These are phyloP conservation scores for Acanthopagrus latus DNA, from an alignment of 2,797 vertebrate species.

Conservation along the genomic window DNA sequence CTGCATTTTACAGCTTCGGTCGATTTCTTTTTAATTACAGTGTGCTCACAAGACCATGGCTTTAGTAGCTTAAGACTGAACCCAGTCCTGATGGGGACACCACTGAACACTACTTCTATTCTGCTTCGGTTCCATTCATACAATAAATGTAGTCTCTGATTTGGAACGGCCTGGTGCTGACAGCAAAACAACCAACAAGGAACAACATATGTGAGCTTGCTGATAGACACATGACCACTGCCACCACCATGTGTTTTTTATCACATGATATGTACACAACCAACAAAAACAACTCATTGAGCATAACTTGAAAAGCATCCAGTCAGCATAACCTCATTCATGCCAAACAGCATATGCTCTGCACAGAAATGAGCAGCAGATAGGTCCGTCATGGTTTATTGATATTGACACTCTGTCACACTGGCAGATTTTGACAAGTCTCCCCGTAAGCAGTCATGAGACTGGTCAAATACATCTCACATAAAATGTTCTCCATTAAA, in stretches of 20 bases:
- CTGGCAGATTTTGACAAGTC: conserved; percentile 39
- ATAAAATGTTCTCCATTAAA: conserved; percentile 11
- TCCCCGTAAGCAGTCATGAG: conserved; percentile 14
- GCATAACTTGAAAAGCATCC: conserved; percentile 4
- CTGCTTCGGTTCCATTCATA: conserved; percentile 18
- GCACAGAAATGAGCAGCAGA: conserved; percentile 19
- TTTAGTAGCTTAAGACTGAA: conserved; percentile 35
- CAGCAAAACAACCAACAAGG: conserved; percentile 18
- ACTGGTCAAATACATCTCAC: conserved; percentile 8
- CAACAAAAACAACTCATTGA: not conserved
- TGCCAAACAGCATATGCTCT: conserved; percentile 21
- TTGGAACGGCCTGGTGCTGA: not conserved
- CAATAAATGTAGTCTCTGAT: conserved; percentile 17
- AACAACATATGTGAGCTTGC: not conserved
- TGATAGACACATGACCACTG: not conserved
- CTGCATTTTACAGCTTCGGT: conserved; percentile 28
- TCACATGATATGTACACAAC: not conserved
- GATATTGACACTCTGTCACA: conserved; percentile 42
- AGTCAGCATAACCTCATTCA: conserved; percentile 13
- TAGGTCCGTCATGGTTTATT: conserved; percentile 20
- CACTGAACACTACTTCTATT: conserved; percentile 38
- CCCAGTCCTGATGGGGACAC: conserved; percentile 15
- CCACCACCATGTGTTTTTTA: not conserved
- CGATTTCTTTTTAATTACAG: conserved; percentile 48
- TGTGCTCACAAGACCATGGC: conserved; percentile 37